Evolutionary conservation across 1,140 invertebrate genomes (phyloP).

Genomic region (Holcopasites calliopsidis): DNA sequence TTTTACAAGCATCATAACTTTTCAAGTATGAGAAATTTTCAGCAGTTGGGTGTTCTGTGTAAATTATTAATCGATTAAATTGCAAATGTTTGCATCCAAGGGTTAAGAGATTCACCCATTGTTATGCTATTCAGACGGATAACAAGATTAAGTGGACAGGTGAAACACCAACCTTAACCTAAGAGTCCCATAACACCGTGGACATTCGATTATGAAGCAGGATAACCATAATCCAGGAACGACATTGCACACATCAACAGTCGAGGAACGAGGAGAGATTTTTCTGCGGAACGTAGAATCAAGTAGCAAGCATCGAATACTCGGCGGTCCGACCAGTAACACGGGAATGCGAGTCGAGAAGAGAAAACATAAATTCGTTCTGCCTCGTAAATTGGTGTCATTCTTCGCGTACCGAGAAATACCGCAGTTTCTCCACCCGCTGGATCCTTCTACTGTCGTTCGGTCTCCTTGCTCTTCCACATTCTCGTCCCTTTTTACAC

Average conservation of each 20-base stretch:
- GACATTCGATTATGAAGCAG: background rate
- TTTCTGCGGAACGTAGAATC: background rate
- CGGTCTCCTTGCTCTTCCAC: no score
- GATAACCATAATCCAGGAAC: constrained; percentile 3
- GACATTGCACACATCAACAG: background rate
- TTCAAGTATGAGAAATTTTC: no score
- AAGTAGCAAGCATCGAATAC: background rate
- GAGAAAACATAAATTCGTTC: constrained; percentile 30
- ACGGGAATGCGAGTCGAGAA: background rate
- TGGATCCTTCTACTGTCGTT: constrained; percentile 15
- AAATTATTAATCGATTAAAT: no score
- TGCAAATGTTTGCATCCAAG: no score
- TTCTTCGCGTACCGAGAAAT: constrained; percentile 19
- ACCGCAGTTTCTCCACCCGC: background rate
- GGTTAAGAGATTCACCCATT: no score
- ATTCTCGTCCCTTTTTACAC: background rate
- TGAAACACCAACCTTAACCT: no score
- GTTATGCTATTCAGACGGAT: no score
- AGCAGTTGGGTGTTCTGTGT: no score
- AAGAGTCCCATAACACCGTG: background rate
- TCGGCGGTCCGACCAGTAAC: background rate
- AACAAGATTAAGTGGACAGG: no score
- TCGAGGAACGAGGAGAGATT: background rate
- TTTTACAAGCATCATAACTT: no score
- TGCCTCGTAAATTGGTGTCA: constrained; percentile 38